Evolutionary conservation across 1,140 invertebrate species (phyloP).

Genomic region (Drosophila sp.): DNA sequence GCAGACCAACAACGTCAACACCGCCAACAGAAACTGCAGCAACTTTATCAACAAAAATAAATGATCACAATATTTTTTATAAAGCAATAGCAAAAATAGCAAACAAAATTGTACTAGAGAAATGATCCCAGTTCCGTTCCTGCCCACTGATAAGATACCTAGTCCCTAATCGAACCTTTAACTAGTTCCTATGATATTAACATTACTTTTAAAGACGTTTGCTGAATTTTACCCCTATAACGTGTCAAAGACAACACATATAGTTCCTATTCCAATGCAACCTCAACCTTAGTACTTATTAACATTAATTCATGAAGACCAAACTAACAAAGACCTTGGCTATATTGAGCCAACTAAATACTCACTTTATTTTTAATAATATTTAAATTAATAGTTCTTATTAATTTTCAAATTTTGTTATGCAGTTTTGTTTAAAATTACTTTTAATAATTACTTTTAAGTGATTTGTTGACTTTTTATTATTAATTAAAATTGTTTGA

Average conservation of each 20-base stretch:
- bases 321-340: constrained; percentile 30
- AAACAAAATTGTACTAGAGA: constrained; percentile 53
- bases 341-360: constrained; percentile 33
- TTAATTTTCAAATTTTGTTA: constrained; percentile 62
- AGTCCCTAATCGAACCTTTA: constrained; percentile 4
- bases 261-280: constrained; percentile 59
- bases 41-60: constrained; percentile 79
- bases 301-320: constrained; percentile 38
- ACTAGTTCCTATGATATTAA: constrained; percentile 52
- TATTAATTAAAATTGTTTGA: constrained; percentile 71
- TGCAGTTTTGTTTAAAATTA: constrained; percentile 74
- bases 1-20: constrained; percentile 82
- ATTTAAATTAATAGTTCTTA: constrained; percentile 34
- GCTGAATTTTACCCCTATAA: constrained; percentile 33
- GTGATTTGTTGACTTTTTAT: constrained; percentile 71
- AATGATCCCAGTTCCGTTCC: constrained; percentile 17
- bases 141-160: constrained; percentile 25
- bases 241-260: constrained; percentile 60
- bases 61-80: constrained; percentile 49
- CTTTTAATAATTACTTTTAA: constrained; percentile 68
- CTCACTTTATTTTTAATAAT: constrained; percentile 42
- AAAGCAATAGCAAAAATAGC: constrained; percentile 45
- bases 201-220: constrained; percentile 50
- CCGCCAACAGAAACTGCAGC: constrained; percentile 76
- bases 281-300: constrained; percentile 2